phyloP scores from a whole-genome alignment of 2,113 vertebrate species.

The Pangasianodon gigas region DNA sequence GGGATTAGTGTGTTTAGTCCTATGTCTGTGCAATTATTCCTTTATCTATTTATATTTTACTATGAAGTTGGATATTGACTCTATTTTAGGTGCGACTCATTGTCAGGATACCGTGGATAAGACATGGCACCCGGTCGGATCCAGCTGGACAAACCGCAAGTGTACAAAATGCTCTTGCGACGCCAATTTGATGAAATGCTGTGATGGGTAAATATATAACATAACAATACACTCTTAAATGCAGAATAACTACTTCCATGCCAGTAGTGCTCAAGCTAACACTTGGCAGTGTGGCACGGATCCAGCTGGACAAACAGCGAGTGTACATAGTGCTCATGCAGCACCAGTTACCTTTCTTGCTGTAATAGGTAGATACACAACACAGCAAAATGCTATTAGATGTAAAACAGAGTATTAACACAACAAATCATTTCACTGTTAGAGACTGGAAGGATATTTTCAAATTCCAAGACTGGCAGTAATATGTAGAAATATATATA shows the following conservation, averaged over 20 bases:
- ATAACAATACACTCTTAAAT: background rate
- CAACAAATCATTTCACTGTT: background rate
- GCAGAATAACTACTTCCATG: no score
- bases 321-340: no score
- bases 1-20: no score
- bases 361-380: no score
- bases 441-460: background rate
- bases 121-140: background rate
- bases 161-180: background rate
- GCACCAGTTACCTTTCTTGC: no score
- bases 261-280: no score
- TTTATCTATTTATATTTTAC: no score
- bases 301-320: no score
- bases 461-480: background rate
- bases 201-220: background rate
- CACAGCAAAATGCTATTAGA: no score
- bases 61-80: background rate
- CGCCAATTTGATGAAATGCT: fast-evolving
- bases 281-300: no score
- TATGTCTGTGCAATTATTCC: no score
- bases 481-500: no score
- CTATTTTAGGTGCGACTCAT: background rate
- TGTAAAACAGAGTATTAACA: background rate
- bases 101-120: background rate
- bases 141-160: background rate